phyloP scores from a whole-genome alignment of 2,113 vertebrate genomes.

The Mus musculus region GRCm39 chr15:92473501-92474000 shows the following conservation, averaged over 20 bases:
- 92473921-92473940: neutral
- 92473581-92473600: neutral
- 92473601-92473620: neutral
- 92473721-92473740: neutral
- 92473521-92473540: neutral
- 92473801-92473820: neutral
- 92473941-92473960: neutral
- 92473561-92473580: neutral
- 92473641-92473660: neutral
- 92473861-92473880: too few relatives aligned
- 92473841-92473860: too few relatives aligned
- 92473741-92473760: neutral
- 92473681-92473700: neutral
- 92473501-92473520: neutral
- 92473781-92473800: neutral
- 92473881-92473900: rapidly evolving
- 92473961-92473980: neutral
- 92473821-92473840: too few relatives aligned
- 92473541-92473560: neutral
- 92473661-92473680: constrained; percentile 9
- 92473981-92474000: neutral
- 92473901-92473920: neutral
- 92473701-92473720: neutral
- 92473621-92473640: neutral
- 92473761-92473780: neutral